Evolutionary conservation across 2,797 vertebrate species (phyloP), one percentile per base, ranked within the genome.

Genomic region (Peromyscus aztecus): DNA sequence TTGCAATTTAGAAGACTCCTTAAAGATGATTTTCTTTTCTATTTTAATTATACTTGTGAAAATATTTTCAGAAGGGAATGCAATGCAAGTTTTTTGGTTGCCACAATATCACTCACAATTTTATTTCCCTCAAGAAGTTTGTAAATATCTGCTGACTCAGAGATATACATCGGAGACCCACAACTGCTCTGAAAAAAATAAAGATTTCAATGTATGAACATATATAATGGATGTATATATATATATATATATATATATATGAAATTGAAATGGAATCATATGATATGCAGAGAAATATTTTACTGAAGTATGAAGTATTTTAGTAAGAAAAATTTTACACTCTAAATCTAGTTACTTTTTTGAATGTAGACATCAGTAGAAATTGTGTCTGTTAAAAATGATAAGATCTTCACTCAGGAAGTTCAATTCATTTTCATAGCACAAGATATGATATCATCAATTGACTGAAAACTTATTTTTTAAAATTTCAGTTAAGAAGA

Each of bases 301-400:
- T 84, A 19, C 57, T 43, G 57, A 67, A 43, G 76, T 76, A 46
- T 17, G 1, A 71, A 23, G 0, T 2, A 13, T 31, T 89, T 86
- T 6, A 52, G 16, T 23, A 63, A 40, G 34, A 16, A 34, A 92
- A 71, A n/a, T 63, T 65, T 61, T 24, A 73, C 12, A 0, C 0
- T 2, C 40, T 4, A 83, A 76, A 61, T 6, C 10, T 89, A 11
- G 6, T 92, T 61, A 95, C 19, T 37, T 90, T 52, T 23, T 52
- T n/a, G 1, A 1, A 10, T 24, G n/a, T 73, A 34, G 0, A 4
- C 40, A 46, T 34, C 11, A 88, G 13, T 5, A 40, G 55, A 57
- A 96, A 87, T 77, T 85, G 57, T 93, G 23, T 57, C 57, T 96
- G 37, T 65, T 57, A 49, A 89, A 61, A 78, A 63, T 40, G 16